Percentiles rank a stretch among this genome's conserved stretches.
These are phyloP conservation scores for Athalia circularis DNA, from an alignment of 2,888 invertebrate genomes.

Conservation along the genomic window DNA sequence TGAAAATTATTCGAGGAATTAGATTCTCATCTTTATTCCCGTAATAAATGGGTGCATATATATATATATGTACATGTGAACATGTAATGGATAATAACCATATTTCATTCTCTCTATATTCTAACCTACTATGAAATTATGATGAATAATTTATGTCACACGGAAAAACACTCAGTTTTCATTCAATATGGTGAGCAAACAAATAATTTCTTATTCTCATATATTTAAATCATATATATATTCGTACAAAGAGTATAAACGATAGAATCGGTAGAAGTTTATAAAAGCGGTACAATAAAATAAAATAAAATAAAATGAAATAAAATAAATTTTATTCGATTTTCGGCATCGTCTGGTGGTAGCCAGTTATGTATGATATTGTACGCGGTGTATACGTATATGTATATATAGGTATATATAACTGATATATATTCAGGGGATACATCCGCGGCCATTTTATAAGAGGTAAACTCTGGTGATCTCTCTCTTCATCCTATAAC, in stretches of 20 bases:
- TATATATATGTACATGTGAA: too few species aligned
- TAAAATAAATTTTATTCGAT: conserved; percentile 1
- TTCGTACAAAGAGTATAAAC: neutral
- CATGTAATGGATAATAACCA: neutral
- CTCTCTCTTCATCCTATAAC: neutral
- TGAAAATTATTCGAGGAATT: neutral
- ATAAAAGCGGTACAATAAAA: too few species aligned
- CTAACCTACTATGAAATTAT: too few species aligned
- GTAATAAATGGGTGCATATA: neutral
- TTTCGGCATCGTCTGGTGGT: neutral
- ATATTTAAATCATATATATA: too few species aligned
- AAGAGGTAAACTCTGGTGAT: conserved; percentile 13
- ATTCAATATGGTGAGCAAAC: too few species aligned
- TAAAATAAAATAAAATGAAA: neutral
- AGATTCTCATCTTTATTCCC: neutral
- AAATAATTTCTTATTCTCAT: neutral
- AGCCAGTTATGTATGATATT: neutral
- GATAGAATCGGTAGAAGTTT: neutral
- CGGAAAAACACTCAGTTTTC: too few species aligned
- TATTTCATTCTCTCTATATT: too few species aligned
- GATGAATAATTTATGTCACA: too few species aligned
- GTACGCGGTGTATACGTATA: neutral
- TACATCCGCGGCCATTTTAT: neutral
- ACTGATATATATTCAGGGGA: neutral
- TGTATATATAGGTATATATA: neutral